These are phyloP conservation scores for Arbacia lixula DNA, from an alignment of 53 echinoderm and acorn worm genomes.

Conservation along the genomic window DNA sequence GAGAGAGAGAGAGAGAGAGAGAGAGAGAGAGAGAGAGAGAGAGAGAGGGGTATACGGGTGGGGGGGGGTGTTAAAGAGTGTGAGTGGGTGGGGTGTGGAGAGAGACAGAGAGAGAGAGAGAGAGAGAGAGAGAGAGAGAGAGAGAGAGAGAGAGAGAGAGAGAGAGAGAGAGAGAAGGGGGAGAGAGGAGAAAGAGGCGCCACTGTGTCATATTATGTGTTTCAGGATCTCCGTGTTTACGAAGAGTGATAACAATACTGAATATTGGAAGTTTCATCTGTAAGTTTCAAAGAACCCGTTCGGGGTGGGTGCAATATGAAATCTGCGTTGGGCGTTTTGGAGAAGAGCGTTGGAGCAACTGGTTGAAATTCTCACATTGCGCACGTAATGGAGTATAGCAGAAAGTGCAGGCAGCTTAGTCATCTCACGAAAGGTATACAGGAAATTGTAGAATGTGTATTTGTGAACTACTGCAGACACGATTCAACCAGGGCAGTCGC, in stretches of 20 bases:
- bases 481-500: slow-evolving; percentile 38
- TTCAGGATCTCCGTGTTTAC: slow-evolving; percentile 13
- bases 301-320: slow-evolving; percentile 41
- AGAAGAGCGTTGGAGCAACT: not conserved
- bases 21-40: too few species aligned
- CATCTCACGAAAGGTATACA: slow-evolving; percentile 43
- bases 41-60: not conserved
- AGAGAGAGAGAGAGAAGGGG: not conserved
- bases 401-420: slow-evolving; percentile 38
- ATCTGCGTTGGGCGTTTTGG: not conserved
- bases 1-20: too few species aligned
- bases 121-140: not conserved
- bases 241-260: slow-evolving; percentile 33
- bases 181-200: not conserved
- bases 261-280: slow-evolving; percentile 42
- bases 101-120: not conserved
- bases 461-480: slow-evolving; percentile 44
- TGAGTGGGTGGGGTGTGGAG: not conserved
- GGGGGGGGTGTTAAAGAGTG: not conserved
- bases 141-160: not conserved
- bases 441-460: slow-evolving; percentile 58
- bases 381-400: not conserved
- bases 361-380: slow-evolving; percentile 20
- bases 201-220: too few species aligned
- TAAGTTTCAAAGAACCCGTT: slow-evolving; percentile 34